Percentiles rank a stretch among this genome's conserved stretches.
These are phyloP conservation scores for Petroica traversi DNA, from an alignment of 2,113 vertebrate species.

Conservation along the genomic window DNA sequence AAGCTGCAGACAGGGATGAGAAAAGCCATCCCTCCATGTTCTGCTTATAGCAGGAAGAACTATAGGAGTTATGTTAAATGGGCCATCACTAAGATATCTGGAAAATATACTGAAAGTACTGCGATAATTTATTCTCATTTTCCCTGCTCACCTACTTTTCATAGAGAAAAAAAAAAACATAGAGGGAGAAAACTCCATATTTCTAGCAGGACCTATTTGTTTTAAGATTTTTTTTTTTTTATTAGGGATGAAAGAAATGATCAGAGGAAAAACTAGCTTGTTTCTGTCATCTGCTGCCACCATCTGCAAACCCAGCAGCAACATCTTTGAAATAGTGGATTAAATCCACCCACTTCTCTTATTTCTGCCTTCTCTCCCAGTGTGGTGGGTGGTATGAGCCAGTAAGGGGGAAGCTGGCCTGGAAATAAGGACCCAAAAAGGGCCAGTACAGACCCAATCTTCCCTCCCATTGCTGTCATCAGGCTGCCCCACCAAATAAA, in stretches of 20 bases:
- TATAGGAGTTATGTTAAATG: background rate
- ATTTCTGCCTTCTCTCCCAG: background rate
- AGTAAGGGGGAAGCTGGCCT: background rate
- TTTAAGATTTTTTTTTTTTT: background rate
- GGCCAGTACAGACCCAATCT: background rate
- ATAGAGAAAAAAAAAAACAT: too few relatives aligned
- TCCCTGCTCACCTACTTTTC: background rate
- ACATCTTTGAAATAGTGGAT: background rate
- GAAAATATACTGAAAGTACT: background rate
- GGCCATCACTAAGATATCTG: background rate
- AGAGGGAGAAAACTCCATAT: background rate
- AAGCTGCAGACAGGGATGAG: background rate
- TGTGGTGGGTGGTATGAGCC: background rate
- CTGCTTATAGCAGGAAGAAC: background rate
- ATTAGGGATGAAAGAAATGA: background rate
- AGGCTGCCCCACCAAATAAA: background rate
- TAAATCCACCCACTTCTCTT: constrained; percentile 8
- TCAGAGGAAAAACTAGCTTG: background rate
- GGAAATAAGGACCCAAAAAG: background rate
- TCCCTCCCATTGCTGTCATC: background rate
- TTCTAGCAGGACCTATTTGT: background rate
- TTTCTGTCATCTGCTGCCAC: constrained; percentile 58
- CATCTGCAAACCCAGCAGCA: constrained; percentile 47
- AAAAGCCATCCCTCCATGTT: background rate
- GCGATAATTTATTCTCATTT: background rate